These are phyloP conservation scores for Resseliella maxima DNA, from an alignment of 2,888 invertebrate genomes.

Conservation along the genomic window DNA sequence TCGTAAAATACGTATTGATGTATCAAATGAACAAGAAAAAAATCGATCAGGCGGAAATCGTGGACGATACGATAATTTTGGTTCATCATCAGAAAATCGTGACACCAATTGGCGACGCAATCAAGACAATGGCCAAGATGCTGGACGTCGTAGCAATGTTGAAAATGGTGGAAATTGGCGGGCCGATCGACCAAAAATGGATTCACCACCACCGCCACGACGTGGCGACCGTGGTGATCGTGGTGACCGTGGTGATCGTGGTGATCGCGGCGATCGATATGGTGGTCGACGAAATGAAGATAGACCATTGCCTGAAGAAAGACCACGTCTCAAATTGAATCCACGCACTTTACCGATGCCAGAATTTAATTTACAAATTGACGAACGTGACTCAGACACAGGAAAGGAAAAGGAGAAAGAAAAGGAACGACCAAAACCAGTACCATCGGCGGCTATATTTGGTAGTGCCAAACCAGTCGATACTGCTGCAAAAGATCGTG, in stretches of 20 bases:
- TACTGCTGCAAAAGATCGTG: constrained; percentile 87
- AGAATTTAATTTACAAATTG: constrained; percentile 67
- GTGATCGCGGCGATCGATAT: constrained; percentile 68
- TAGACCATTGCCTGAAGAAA: constrained; percentile 62
- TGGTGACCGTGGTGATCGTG: constrained; percentile 62
- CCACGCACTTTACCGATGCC: constrained; percentile 81
- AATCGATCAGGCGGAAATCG: constrained; percentile 71
- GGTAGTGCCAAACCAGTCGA: constrained; percentile 96
- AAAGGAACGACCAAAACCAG: constrained; percentile 63
- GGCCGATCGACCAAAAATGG: constrained; percentile 62
- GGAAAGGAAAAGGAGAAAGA: constrained; percentile 56
- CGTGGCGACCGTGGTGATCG: constrained; percentile 60
- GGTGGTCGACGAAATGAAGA: constrained; percentile 62
- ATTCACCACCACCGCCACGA: constrained; percentile 62
- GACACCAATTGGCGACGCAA: constrained; percentile 67
- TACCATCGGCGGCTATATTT: constrained; percentile 82
- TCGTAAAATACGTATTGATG: constrained; percentile 82
- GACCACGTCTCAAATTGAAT: constrained; percentile 82
- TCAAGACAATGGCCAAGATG: constrained; percentile 61
- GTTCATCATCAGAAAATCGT: constrained; percentile 62
- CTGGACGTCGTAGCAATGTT: constrained; percentile 60
- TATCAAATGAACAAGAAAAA: constrained; percentile 80
- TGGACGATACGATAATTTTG: constrained; percentile 63
- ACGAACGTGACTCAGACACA: constrained; percentile 61
- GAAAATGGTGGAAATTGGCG: constrained; percentile 65